phyloP scores from a whole-genome alignment of 1,140 invertebrate species.

The Hylaeus anthracinus region DNA sequence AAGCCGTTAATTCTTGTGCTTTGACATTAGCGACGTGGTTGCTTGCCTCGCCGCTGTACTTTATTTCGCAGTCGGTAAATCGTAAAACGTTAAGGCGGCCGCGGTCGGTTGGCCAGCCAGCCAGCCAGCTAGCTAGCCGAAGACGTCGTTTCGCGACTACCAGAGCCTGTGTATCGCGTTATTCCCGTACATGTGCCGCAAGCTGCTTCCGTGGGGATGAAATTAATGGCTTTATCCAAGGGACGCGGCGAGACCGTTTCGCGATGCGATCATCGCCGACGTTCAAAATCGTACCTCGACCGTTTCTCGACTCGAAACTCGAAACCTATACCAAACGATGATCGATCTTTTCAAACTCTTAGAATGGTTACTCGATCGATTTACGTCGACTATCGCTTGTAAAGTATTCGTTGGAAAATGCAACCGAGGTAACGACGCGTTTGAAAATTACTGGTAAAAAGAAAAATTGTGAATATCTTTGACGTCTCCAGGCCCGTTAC shows the following conservation, averaged over 20 bases:
- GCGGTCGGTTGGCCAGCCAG: not conserved
- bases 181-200: not conserved
- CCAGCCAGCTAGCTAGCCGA: not conserved
- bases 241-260: not conserved
- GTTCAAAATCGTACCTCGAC: not conserved
- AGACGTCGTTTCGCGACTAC: conserved; percentile 34
- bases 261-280: not conserved
- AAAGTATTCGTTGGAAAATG: too few species aligned
- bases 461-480: too few species aligned
- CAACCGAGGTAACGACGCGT: too few species aligned
- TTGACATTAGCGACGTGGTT: conserved; percentile 59
- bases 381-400: too few species aligned
- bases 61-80: conserved; percentile 58
- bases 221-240: conserved; percentile 58
- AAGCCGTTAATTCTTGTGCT: conserved; percentile 57
- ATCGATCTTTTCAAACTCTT: not conserved
- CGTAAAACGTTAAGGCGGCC: conserved; percentile 50
- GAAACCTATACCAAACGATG: too few species aligned
- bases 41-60: conserved; percentile 33
- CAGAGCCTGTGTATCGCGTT: conserved; percentile 39
- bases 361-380: too few species aligned
- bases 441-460: too few species aligned
- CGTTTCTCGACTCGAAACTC: too few species aligned
- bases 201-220: conserved; percentile 18
- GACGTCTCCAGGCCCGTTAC: too few species aligned